Percentiles rank a stretch among this genome's conserved stretches.
phyloP scores from a whole-genome alignment of 2,888 invertebrate genomes.

The Athalia cordata region DNA sequence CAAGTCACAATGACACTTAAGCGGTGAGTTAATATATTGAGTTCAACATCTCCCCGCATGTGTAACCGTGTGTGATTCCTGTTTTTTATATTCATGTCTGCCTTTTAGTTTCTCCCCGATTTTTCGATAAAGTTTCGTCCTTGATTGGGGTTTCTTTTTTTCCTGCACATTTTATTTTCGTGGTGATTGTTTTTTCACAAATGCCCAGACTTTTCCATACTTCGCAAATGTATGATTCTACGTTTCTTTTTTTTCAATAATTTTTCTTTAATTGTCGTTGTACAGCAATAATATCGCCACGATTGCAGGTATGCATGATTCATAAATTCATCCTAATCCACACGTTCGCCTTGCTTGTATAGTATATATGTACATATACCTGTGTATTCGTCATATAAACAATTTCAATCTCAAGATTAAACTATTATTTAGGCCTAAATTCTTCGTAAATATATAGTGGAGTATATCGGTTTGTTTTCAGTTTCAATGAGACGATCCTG shows the following conservation, averaged over 20 bases:
- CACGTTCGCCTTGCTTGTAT: too few relatives aligned
- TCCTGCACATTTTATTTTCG: background rate
- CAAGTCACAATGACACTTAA: background rate
- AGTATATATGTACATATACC: conserved; percentile 7
- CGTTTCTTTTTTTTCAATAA: conserved; percentile 11
- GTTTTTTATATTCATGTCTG: conserved; percentile 16
- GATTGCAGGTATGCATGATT: conserved; percentile 9
- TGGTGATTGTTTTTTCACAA: too few relatives aligned
- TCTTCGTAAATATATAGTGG: conserved; percentile 25
- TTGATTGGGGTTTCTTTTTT: conserved; percentile 17
- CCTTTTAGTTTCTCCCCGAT: background rate
- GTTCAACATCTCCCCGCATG: conserved; percentile 3
- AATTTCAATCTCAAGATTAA: conserved; percentile 8
- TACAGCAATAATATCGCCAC: background rate
- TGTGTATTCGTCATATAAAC: conserved; percentile 19
- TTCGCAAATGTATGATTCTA: background rate
- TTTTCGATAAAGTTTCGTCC: background rate
- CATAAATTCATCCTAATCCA: conserved; percentile 20
- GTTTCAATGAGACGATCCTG: conserved; percentile 9
- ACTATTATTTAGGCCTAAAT: conserved; percentile 39
- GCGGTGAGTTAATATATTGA: background rate
- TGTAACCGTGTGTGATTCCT: conserved; percentile 7
- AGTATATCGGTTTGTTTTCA: conserved; percentile 11
- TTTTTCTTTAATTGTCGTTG: background rate
- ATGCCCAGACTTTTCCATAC: background rate